Conservation (phyloP, 2,113 vertebrate species). For the Calonectris borealis region DNA sequence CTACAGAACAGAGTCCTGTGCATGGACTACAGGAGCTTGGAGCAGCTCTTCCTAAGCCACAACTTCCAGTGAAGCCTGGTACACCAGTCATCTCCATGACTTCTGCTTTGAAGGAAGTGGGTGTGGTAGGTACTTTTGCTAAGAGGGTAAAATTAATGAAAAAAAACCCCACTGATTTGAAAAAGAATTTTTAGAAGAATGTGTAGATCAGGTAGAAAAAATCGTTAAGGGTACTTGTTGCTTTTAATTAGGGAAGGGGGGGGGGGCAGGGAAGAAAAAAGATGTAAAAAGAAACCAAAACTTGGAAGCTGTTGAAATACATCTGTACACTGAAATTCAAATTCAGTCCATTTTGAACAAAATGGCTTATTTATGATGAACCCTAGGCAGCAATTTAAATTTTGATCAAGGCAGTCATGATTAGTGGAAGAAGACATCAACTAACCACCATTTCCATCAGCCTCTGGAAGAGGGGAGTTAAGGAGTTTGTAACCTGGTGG, state of each 20-base stretch:
- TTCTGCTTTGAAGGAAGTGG: constrained; percentile 92
- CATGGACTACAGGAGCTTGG: constrained; percentile 67
- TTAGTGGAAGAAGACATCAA: background rate
- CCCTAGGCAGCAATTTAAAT: background rate
- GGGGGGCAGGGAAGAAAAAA: no score
- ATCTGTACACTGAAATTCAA: background rate
- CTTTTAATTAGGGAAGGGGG: background rate
- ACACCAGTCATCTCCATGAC: constrained; percentile 89
- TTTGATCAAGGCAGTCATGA: background rate
- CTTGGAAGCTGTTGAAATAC: background rate
- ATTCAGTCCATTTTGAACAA: background rate
- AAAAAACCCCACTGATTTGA: background rate
- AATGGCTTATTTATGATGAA: background rate
- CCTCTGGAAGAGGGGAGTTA: background rate
- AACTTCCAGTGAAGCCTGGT: constrained; percentile 59
- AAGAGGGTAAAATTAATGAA: background rate
- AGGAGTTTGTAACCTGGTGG: background rate
- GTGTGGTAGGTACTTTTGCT: constrained; percentile 80
- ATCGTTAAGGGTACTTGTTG: background rate
- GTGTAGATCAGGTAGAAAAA: background rate
- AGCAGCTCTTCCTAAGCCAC: constrained; percentile 68
- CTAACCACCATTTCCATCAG: background rate
- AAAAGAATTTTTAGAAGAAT: background rate
- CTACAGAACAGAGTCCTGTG: constrained; percentile 37
- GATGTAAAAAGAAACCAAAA: background rate